Percentiles rank a stretch among this genome's conserved stretches.
Evolutionary conservation across 1,140 invertebrate species (phyloP).

Genomic region (Matsumurasca onukii): DNA sequence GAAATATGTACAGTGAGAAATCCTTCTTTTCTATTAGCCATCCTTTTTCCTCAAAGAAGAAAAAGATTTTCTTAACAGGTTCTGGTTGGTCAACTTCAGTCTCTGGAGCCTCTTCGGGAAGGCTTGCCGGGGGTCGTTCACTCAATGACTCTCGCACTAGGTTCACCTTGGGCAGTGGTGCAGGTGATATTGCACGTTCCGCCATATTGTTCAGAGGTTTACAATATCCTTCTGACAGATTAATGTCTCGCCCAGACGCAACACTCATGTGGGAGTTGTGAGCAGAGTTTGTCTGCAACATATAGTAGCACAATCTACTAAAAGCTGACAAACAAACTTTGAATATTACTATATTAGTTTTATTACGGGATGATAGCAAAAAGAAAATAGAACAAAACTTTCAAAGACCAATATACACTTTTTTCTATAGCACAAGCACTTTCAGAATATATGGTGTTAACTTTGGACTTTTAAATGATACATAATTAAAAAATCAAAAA

Average conservation of each 20-base stretch:
- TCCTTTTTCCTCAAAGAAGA: constrained; percentile 69
- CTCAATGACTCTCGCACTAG: not conserved
- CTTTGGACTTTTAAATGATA: too few relatives aligned
- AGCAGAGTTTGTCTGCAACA: constrained; percentile 30
- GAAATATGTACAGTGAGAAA: constrained; percentile 86
- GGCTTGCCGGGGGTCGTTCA: constrained; percentile 26
- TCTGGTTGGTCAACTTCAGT: constrained; percentile 25
- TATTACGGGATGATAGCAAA: too few relatives aligned
- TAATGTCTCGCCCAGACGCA: constrained; percentile 27
- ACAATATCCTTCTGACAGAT: constrained; percentile 25
- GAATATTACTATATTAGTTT: too few relatives aligned
- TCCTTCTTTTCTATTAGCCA: constrained; percentile 85
- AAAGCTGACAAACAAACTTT: too few relatives aligned
- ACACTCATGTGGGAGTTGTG: constrained; percentile 35
- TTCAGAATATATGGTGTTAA: too few relatives aligned
- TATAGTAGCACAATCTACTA: too few relatives aligned
- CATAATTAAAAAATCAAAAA: too few relatives aligned
- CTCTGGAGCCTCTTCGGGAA: constrained; percentile 32
- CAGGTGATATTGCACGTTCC: constrained; percentile 2
- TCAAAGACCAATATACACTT: too few relatives aligned
- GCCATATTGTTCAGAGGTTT: constrained; percentile 34
- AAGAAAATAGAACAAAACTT: too few relatives aligned
- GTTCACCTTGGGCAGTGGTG: constrained; percentile 35
- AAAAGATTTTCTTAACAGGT: constrained; percentile 54
- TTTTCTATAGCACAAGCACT: too few relatives aligned